Base-by-base conservation (phyloP, 2,113 vertebrate genomes). In the Nasalis larvatus region DNA sequence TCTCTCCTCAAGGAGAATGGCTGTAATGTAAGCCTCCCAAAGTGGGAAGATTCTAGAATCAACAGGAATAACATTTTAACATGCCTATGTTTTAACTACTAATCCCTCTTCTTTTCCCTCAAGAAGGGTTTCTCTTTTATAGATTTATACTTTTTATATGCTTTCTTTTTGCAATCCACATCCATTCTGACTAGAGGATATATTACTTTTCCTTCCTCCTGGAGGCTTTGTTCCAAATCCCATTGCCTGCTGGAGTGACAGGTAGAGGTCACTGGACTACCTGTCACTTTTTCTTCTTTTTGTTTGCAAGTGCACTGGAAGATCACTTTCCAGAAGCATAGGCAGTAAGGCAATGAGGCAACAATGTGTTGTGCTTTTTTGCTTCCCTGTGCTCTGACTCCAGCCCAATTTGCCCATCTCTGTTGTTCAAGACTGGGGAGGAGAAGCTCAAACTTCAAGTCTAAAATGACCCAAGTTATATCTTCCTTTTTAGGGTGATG, bases 271-370 rank as follows among this genome's bases (percentile, higher is more conserved):
- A 94, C 47, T 10, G 69, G 73, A 96, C 94, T 74, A 86, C 25
- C 17, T 96, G 97, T 94, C 91, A 85, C 30, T 71, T 96, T 95
- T 94, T 91, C 77, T 83, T 78, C 63, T 96, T 63, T 77, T 90
- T 76, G 20, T 93, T 83, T 93, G 94, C 71, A 86, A 97, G 89
- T 82, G 82, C 85, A 83, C 96, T 96, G 89, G 95, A 93, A 98
- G 94, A 96, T 76, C 27, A 92, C 58, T 88, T 80, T 85, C 87
- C 71, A 94, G 89, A 96, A 97, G 92, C 69, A 93, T 56, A 96
- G 96, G 91, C 47, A 78, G 16, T 86, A 84, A 52, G 37, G 23
- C 37, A 80, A 9, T 17, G 49, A 30, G 78, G 3, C 47, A n/a
- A 49, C 42, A 87, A 52, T 81, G 6, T 74, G 71, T 69, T 91